phyloP scores from a whole-genome alignment of 2,113 vertebrate species.

The Lonchura striata region DNA sequence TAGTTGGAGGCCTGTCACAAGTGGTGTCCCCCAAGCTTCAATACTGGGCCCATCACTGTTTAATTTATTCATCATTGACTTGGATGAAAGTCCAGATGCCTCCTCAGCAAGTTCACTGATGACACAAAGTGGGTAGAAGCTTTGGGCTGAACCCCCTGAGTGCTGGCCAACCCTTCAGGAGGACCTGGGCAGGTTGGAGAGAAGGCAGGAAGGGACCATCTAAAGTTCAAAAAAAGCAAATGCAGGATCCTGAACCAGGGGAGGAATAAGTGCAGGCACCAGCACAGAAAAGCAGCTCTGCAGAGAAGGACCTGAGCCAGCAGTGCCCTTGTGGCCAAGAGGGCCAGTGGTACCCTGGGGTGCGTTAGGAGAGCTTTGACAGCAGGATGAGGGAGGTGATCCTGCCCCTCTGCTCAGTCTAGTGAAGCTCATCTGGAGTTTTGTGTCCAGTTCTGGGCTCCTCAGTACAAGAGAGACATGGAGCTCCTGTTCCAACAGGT shows the following conservation, averaged over 20 bases:
- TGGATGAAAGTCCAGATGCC: background rate
- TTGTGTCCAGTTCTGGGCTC: background rate
- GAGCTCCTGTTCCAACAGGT: background rate
- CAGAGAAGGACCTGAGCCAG: background rate
- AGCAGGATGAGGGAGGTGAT: accelerated
- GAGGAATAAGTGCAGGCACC: background rate
- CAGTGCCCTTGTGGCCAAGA: background rate
- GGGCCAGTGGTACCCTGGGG: background rate
- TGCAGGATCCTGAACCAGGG: background rate
- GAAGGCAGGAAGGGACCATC: background rate
- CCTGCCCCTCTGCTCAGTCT: background rate
- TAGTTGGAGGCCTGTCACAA: background rate
- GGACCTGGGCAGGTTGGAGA: background rate
- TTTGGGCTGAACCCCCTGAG: background rate
- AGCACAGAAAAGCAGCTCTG: background rate
- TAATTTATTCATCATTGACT: background rate
- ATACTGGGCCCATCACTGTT: no score
- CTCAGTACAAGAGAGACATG: background rate
- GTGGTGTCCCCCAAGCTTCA: background rate
- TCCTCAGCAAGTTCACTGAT: background rate
- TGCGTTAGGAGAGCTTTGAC: background rate
- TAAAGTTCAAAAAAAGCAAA: background rate
- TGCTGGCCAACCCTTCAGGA: background rate
- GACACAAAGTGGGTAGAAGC: background rate
- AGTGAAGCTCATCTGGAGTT: background rate